Base-by-base conservation (phyloP, 2,113 vertebrate genomes). In the Bostrychus sinensis region DNA sequence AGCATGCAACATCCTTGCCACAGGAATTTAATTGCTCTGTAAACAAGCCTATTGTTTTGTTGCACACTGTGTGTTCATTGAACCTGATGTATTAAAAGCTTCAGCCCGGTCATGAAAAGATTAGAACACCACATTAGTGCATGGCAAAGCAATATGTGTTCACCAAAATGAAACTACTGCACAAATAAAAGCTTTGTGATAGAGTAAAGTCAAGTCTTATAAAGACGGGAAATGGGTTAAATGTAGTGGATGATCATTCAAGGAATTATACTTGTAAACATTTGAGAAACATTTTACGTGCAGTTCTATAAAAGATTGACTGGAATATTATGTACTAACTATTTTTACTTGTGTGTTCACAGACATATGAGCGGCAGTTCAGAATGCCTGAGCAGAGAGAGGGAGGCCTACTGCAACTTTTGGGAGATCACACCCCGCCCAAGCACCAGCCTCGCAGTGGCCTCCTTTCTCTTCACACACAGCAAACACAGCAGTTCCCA, bases 341-440 rank as follows among this genome's bases (percentile, higher is more conserved):
- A 42, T 19, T 66, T 32, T 74, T 22, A 80, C 66, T 62, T 82
- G 61, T 62, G 77, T 86, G 57, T 17, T 30, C 73, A 11, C 83
- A 99, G 97, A 94, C 94, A 48, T 97, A 96, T 14, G 96, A 98
- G 83, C 93, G 93, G 82, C 92, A 93, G 61, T 95, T 93, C 85
- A 95, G 94, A 80, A 93, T 93, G 85, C 34, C 89, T 81, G 93
- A 94, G 79, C 95, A 95, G 76, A 94, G 91, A 67, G 93, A 96
- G 75, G 90, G 92, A 1, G 89, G 92, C 80, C 92, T 94, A 79
- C 93, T 94, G 85, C 94, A 95, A 88, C 94, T 97, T 90, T 94
- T 94, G 88, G 67, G 92, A 90, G 96, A 97, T 87, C 92, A 92
- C 91, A 91, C 95, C 92, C 95, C 93, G 90, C 94, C 95, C 92